A percentile compares a stretch with the other conserved stretches of the same genome.
Conservation (phyloP, 1,140 invertebrate species). For the Goniozus legneri region DNA sequence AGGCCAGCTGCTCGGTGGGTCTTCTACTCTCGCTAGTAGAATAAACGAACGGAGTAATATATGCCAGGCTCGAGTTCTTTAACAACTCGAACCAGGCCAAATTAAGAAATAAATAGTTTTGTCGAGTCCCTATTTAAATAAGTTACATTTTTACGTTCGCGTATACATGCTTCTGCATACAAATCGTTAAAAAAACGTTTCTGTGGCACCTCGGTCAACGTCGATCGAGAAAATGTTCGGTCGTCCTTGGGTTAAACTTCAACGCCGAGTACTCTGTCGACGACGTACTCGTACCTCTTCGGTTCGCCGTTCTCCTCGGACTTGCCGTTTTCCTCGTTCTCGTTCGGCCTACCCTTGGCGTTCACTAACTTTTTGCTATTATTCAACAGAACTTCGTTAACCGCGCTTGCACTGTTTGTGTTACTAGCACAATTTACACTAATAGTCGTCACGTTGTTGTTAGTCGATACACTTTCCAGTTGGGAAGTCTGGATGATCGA, state of each 20-base stretch:
- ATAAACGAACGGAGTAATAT: slow-evolving; percentile 12
- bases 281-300: slow-evolving; percentile 65
- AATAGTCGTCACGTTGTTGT: slow-evolving; percentile 3
- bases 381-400: slow-evolving; percentile 13
- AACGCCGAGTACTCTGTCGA: slow-evolving; percentile 65
- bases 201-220: too few species aligned
- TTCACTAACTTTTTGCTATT: slow-evolving; percentile 22
- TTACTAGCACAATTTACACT: background rate
- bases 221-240: too few species aligned
- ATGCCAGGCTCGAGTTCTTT: slow-evolving; percentile 3
- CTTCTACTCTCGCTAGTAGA: slow-evolving; percentile 24
- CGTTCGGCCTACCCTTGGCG: slow-evolving; percentile 5
- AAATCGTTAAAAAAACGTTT: too few species aligned
- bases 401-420: background rate
- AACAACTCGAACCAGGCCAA: slow-evolving; percentile 17
- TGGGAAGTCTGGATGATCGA: slow-evolving; percentile 6
- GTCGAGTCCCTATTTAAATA: slow-evolving; percentile 35
- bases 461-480: slow-evolving; percentile 10
- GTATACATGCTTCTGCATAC: background rate
- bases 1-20: slow-evolving; percentile 54
- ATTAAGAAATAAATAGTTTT: slow-evolving; percentile 36
- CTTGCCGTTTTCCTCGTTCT: slow-evolving; percentile 29
- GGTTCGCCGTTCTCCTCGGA: slow-evolving; percentile 54
- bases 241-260: slow-evolving; percentile 61
- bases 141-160: slow-evolving; percentile 34